Evolutionary conservation across 2,113 vertebrate species (phyloP), one percentile per base, ranked within the genome.

Genomic region (Aramus guarauna): DNA sequence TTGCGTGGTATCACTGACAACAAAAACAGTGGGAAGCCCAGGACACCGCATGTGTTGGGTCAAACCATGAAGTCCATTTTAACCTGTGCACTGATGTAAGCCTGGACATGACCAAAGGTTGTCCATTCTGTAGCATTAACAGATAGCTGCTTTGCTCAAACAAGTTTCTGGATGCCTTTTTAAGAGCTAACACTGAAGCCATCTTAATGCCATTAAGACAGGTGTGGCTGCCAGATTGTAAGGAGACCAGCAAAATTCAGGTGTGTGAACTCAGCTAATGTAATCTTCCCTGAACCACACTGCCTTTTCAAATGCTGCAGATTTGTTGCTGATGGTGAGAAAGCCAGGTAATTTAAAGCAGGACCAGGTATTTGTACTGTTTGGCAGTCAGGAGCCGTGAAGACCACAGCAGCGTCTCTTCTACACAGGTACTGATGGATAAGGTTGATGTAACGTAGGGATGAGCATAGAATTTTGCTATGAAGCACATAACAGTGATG

Each of bases 301-400:
- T 3, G 1, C 15, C 48, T 79, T 72, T 79, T 86, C 45, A 87
- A 14, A 30, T n/a, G 45, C 32, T 90, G 69, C 50, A 55, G 63
- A 3, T 79, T 30, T 59, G 45, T 59, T 79, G 78, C 56, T 36
- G 45, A 4, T 66, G 11, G 26, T 80, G 41, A 36, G 45, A 39
- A 48, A 23, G 10, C 3, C 58, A 18, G 8, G 11, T 63, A 37
- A 75, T 59, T 87, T 91, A 68, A 94, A 87, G 26, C 26, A 91
- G 78, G 47, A 41, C 9, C 17, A 64, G 26, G 3, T 8, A 4
- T 8, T 52, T 1, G 0, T 15, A 0, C 17, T 90, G 4, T 72
- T 74, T 78, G 59, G 22, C 6, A 80, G n/a, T 58, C 5, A 15
- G 43, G 22, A 59, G 5, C 12, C 4, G 5, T 56, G 67, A 80